Conservation (phyloP, 2,888 invertebrate genomes). For the Ectemnius cavifrons region DNA sequence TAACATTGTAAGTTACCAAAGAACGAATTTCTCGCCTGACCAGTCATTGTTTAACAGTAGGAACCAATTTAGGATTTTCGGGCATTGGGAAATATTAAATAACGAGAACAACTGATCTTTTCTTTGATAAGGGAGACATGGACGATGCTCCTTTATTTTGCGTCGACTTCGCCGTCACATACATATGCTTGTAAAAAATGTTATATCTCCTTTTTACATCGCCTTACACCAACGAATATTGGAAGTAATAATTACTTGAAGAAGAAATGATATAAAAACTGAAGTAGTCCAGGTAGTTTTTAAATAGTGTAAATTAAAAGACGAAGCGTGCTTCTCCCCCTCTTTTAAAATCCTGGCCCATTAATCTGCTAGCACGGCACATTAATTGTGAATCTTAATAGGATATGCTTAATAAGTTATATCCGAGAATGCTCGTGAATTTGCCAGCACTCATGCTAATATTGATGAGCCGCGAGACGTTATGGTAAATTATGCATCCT, state of each 20-base stretch:
- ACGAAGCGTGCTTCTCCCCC: too few relatives aligned
- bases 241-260: not conserved
- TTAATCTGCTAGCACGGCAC: constrained; percentile 43
- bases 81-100: too few relatives aligned
- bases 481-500: constrained; percentile 31
- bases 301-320: too few relatives aligned
- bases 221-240: not conserved
- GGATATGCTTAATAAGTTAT: constrained; percentile 46
- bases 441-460: constrained; percentile 22
- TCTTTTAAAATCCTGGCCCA: constrained; percentile 31
- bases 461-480: constrained; percentile 23
- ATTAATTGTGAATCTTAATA: constrained; percentile 46
- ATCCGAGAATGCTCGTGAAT: constrained; percentile 42
- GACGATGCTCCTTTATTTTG: too few relatives aligned
- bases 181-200: too few relatives aligned
- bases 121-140: too few relatives aligned
- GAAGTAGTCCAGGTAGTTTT: too few relatives aligned
- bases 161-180: too few relatives aligned
- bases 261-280: not conserved
- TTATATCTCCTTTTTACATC: too few relatives aligned
- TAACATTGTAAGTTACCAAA: not conserved
- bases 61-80: too few relatives aligned
- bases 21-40: not conserved
- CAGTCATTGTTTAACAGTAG: too few relatives aligned
- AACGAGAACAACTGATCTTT: too few relatives aligned